A percentile compares a stretch with the other conserved stretches of the same genome.
Evolutionary conservation across 2,113 vertebrate genomes (phyloP).

Genomic region (Cephalopholis sonnerati): DNA sequence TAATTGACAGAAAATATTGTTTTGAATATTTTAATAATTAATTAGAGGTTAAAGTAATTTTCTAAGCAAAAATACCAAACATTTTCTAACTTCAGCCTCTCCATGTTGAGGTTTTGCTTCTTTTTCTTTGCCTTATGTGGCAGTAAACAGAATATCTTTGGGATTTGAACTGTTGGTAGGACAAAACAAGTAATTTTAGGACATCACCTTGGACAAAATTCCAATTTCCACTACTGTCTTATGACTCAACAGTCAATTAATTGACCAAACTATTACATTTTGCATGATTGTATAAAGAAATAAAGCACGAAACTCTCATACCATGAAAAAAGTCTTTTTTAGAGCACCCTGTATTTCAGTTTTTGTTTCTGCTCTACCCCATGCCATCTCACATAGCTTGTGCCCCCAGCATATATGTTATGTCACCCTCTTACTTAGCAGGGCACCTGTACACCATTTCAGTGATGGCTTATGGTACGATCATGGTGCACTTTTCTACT

Average conservation of each 20-base stretch:
- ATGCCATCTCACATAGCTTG: too few species aligned
- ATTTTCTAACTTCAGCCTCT: not conserved
- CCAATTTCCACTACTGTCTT: not conserved
- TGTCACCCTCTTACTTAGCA: too few species aligned
- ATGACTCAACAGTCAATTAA: not conserved
- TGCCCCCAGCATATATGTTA: not conserved
- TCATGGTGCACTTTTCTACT: too few species aligned
- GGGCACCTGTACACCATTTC: too few species aligned
- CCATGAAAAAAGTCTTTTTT: too few species aligned
- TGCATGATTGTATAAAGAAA: not conserved
- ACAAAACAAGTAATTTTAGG: not conserved
- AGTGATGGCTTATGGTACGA: too few species aligned
- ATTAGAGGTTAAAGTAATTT: not conserved
- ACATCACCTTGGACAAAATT: not conserved
- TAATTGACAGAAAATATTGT: not conserved
- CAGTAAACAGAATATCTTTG: too few species aligned
- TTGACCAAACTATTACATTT: not conserved
- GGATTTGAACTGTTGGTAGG: not conserved
- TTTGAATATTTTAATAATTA: not conserved
- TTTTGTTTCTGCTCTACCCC: too few species aligned
- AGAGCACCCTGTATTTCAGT: too few species aligned
- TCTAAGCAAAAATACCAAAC: not conserved
- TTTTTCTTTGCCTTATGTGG: not conserved
- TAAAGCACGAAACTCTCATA: not conserved
- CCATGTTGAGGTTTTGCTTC: not conserved